Evolutionary conservation across 2,888 invertebrate genomes (phyloP), one percentile per base, ranked within the genome.

Genomic region (Cheilosia vulpina): DNA sequence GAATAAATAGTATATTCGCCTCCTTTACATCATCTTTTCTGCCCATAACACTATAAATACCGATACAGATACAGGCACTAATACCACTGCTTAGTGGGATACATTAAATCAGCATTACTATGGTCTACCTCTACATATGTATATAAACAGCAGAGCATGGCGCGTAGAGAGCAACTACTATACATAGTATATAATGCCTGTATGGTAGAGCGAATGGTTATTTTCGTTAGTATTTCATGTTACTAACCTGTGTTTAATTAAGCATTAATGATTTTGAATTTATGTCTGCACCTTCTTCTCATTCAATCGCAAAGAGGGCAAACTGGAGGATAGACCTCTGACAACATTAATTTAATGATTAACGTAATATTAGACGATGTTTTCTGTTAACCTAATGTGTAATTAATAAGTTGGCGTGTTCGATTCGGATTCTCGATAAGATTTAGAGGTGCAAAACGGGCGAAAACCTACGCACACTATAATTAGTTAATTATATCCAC

Each of bases 211-310:
- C 19, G 4, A 19, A 21, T 21, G 63, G 60, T 66, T 27, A 13
- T 15, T 55, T 45, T 55, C 45, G 38, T 73, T 38, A 78, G 63
- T 68, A 68, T 50, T 57, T 60, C 83, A 78, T 52, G 62, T 53
- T 60, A 63, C 78, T 62, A 78, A 83, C 83, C 78, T 79, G 73
- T 63, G 73, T 53, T 83, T 79, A 83, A 83, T 83, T 83, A 83
- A 72, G 78, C 82, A 68, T 83, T 83, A 68, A 83, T 73, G 68
- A 73, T 83, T 82, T 78, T 73, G 73, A 83, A 58, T 83, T 57
- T 78, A 68, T 68, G 62, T 27, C 43, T 55, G 45, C 45, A 62
- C 47, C 66, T 68, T 60, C 65, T 58, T 38, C 50, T 60, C 41
- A 24, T 31, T 66, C 55, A 57, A 41, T 66, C 17, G 5, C 19